Evolutionary conservation across 2,888 invertebrate genomes (phyloP).

Genomic region (Nymphalis c-album): DNA sequence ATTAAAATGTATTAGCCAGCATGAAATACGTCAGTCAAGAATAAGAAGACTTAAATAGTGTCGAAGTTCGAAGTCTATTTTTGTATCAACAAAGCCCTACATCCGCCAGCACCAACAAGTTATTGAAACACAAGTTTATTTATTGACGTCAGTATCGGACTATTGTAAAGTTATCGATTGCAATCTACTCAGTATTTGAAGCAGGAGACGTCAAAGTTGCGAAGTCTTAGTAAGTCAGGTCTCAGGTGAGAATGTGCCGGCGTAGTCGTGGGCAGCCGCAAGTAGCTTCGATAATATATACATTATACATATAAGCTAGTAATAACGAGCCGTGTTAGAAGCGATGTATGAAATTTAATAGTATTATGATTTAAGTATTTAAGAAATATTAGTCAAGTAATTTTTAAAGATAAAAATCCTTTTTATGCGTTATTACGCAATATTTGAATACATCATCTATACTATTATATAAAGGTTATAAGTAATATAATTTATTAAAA

Average conservation of each 20-base stretch:
- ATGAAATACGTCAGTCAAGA: too few species aligned
- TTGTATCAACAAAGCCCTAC: not conserved
- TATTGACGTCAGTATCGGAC: constrained; percentile 41
- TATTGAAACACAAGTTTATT: constrained; percentile 39
- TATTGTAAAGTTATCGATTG: constrained; percentile 62
- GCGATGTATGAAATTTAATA: not conserved
- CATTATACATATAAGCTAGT: not conserved
- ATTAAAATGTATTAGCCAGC: too few species aligned
- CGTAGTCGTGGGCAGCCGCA: constrained; percentile 47
- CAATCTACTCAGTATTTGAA: constrained; percentile 58
- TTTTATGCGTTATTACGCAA: too few species aligned
- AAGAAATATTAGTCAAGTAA: too few species aligned
- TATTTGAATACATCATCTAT: too few species aligned
- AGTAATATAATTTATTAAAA: too few species aligned
- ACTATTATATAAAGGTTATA: too few species aligned
- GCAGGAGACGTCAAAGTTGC: constrained; percentile 71
- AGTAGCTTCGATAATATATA: constrained; percentile 17
- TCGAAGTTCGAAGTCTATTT: not conserved
- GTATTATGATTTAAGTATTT: too few species aligned
- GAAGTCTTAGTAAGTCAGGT: constrained; percentile 77
- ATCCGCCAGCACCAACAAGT: constrained; percentile 16
- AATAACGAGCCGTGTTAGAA: not conserved
- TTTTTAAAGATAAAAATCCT: too few species aligned
- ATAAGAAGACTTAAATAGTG: not conserved
- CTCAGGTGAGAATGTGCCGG: constrained; percentile 81